Percentiles rank a stretch among this genome's conserved stretches.
These are phyloP conservation scores for Drosophila leonis DNA, from an alignment of 2,888 invertebrate genomes.

Conservation along the genomic window DNA sequence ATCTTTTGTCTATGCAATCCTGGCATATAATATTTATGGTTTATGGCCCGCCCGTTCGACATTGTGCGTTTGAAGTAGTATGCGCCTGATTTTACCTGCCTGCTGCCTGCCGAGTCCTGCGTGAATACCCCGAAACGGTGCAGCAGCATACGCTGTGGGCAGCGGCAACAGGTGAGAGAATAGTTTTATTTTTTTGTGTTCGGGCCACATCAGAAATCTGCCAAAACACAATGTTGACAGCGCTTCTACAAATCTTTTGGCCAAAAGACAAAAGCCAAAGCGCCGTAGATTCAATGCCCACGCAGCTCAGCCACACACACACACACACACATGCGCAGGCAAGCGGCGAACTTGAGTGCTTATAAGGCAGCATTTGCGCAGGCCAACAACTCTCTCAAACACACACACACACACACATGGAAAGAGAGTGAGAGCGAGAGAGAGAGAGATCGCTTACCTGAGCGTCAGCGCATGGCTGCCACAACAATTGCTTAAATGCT, in stretches of 20 bases:
- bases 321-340: constrained; percentile 20
- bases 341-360: constrained; percentile 70
- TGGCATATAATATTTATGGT: constrained; percentile 48
- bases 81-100: constrained; percentile 64
- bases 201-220: constrained; percentile 41
- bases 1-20: constrained; percentile 44
- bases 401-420: constrained; percentile 16
- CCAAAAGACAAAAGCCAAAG: constrained; percentile 74
- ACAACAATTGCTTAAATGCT: constrained; percentile 52
- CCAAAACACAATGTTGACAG: constrained; percentile 70
- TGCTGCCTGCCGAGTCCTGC: constrained; percentile 51
- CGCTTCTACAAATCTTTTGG: constrained; percentile 60
- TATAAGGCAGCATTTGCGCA: constrained; percentile 72
- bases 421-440: constrained; percentile 23
- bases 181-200: constrained; percentile 3
- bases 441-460: constrained; percentile 54
- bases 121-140: constrained; percentile 63
- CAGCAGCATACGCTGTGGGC: constrained; percentile 30
- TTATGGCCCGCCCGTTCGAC: constrained; percentile 41
- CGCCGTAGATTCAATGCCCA: constrained; percentile 68
- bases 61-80: constrained; percentile 56
- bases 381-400: constrained; percentile 41
- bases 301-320: constrained; percentile 62
- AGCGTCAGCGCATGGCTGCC: constrained; percentile 34
- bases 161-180: constrained; percentile 70